Base-by-base conservation (phyloP, 2,113 vertebrate genomes). In the Syngnathus typhle region DNA sequence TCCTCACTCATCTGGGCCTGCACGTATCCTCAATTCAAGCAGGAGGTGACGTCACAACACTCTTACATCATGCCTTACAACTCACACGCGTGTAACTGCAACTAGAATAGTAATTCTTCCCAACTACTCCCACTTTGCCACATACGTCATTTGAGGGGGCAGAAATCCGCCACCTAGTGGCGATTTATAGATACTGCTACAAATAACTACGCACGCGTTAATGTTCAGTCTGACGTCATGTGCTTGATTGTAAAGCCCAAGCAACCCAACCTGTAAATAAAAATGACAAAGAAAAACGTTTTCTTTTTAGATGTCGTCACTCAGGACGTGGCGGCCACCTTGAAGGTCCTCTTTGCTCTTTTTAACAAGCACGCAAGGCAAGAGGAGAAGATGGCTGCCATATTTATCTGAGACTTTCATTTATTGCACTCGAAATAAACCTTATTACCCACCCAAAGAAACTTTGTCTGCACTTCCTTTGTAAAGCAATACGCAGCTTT, bases 281-380 rank as follows among this genome's bases (percentile, higher is more conserved):
- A 32, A 32, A 32, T 0, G 3, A 32, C 1, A 27, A 27, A 27
- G 2, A 27, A 2, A 27, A 67, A 59, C 65, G 58, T 75, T 47
- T 75, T 59, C 66, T 82, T 27, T 82, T 38, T 91, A 98, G 96
- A 95, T 87, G 90, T 98, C 0, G 91, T 95, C 70, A 93, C 92
- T 0, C 88, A 92, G 87, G 93, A 98, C 16, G 0, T 38, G 19
- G 82, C 87, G 64, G 75, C 91, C 54, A 93, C 90, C 0, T 76
- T 96, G 85, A 84, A 91, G 60, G 77, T 98, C 74, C 90, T 98
- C 13, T 94, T 96, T 36, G 78, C 91, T 65, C 83, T 98, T 51
- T 96, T 95, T 68, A 87, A 77, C 79, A 96, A 87, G 75, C 90
- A 98, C 85, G 91, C 92, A 80, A 56, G 67, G 69, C 89, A 87